Conservation (phyloP, 1,140 invertebrate species). For the Hirudo medicinalis region DNA sequence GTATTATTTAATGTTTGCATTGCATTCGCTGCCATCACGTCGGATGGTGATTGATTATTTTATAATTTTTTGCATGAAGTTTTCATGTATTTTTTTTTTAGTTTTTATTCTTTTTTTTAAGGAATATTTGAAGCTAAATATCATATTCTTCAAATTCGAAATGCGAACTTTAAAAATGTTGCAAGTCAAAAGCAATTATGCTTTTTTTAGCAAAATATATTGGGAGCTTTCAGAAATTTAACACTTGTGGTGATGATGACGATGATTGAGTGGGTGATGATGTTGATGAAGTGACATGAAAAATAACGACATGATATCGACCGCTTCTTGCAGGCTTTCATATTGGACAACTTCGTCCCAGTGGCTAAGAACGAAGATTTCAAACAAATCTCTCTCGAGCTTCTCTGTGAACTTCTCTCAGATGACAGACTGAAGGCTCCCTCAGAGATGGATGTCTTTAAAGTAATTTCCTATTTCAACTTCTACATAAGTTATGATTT, state of each 20-base stretch:
- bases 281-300: too few species aligned
- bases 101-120: slow-evolving; percentile 6
- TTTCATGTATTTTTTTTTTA: not conserved
- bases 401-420: slow-evolving; percentile 21
- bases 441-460: slow-evolving; percentile 20
- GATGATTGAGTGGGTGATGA: not conserved
- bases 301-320: too few species aligned
- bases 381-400: slow-evolving; percentile 20
- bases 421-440: slow-evolving; percentile 20
- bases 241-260: not conserved
- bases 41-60: not conserved
- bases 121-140: too few species aligned
- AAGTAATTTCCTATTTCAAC: not conserved
- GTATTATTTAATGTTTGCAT: too few species aligned
- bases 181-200: too few species aligned
- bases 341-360: slow-evolving; percentile 23
- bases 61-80: not conserved
- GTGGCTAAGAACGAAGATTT: slow-evolving; percentile 24
- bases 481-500: too few species aligned
- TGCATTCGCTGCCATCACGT: too few species aligned
- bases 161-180: too few species aligned
- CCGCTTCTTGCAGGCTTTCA: slow-evolving; percentile 11
- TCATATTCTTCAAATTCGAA: too few species aligned
- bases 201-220: too few species aligned
- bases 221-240: too few species aligned